phyloP scores from a whole-genome alignment of 1,140 invertebrate genomes.

The Acyrthosiphon pisum region DNA sequence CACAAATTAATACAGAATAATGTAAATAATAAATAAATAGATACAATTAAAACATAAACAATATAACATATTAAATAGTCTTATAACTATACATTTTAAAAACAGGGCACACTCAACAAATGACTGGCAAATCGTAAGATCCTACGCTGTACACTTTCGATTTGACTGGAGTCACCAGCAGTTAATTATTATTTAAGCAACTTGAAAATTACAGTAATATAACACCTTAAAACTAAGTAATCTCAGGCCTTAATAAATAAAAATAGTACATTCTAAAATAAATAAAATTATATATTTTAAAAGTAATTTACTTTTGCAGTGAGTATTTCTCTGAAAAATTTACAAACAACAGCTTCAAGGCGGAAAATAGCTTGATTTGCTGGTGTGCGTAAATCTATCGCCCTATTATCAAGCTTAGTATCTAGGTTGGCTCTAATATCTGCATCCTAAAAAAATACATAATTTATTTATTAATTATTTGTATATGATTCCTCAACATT shows the following conservation, averaged over 20 bases:
- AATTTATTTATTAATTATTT: background rate
- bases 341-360: constrained; percentile 90
- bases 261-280: background rate
- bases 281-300: constrained; percentile 24
- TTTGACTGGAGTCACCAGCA: no score
- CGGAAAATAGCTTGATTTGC: constrained; percentile 97
- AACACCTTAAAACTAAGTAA: no score
- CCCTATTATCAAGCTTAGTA: constrained; percentile 90
- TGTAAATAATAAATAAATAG: no score
- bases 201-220: no score
- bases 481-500: background rate
- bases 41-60: no score
- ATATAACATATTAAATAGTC: no score
- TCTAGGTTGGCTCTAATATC: constrained; percentile 92
- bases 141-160: no score
- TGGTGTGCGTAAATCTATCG: constrained; percentile 92
- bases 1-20: no score
- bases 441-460: constrained; percentile 67
- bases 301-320: constrained; percentile 68
- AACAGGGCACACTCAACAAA: no score
- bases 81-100: background rate
- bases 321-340: constrained; percentile 87
- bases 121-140: no score
- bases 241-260: no score
- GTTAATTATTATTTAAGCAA: no score